phyloP scores from a whole-genome alignment of 2,113 vertebrate genomes.

The Cettia cetti region DNA sequence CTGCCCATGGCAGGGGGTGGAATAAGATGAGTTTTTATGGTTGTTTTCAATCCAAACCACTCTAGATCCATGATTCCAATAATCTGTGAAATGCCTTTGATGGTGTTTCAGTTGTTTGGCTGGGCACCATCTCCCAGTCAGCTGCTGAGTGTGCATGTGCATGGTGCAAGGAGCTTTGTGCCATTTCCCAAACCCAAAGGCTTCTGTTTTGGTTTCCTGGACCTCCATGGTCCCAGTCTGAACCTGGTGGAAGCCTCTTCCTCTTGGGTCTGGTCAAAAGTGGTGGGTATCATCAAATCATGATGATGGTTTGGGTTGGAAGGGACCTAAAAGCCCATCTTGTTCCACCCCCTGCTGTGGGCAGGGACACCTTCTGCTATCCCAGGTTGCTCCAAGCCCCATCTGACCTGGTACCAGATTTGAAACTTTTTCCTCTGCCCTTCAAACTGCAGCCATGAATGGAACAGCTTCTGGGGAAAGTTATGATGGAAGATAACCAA shows the following conservation, averaged over 20 bases:
- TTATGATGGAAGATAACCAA: not conserved
- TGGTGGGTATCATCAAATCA: not conserved
- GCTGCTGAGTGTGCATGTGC: not conserved
- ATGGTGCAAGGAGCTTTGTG: accelerated
- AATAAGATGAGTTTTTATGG: not conserved
- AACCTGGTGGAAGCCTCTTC: not conserved
- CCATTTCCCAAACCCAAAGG: not conserved
- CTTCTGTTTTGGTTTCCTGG: not conserved
- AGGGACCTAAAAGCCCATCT: not conserved
- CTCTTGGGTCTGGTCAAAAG: not conserved
- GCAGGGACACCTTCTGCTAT: not conserved
- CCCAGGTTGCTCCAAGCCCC: not conserved
- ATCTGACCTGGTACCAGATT: not conserved
- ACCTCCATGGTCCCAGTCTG: not conserved
- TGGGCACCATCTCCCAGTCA: not conserved
- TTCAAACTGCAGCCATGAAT: not conserved
- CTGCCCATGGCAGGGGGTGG: not conserved
- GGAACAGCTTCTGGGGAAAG: not conserved
- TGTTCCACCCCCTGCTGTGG: not conserved
- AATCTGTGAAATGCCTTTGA: not conserved
- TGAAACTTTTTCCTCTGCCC: not conserved
- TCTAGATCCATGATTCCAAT: not conserved
- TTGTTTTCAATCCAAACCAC: not conserved
- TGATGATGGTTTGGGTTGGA: not conserved
- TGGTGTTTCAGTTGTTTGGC: not conserved